These are phyloP conservation scores for Synanthedon vespiformis DNA, from an alignment of 2,888 invertebrate species.

Conservation along the genomic window DNA sequence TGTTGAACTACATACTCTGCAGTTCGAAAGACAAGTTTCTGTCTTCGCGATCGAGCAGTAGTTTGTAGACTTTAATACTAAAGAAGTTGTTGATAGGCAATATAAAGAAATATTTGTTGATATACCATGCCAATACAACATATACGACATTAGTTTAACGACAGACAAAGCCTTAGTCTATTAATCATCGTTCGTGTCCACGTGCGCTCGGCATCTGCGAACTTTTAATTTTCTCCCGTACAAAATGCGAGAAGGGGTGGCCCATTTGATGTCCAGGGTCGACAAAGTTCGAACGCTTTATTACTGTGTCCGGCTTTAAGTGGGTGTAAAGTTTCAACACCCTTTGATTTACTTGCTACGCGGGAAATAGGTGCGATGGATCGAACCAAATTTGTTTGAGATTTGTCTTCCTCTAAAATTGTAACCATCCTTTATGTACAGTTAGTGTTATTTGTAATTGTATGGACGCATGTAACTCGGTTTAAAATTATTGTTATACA, in stretches of 20 bases:
- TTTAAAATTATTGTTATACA: constrained; percentile 1
- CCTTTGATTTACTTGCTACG: constrained; percentile 68
- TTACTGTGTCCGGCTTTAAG: constrained; percentile 71
- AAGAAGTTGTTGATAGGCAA: background rate
- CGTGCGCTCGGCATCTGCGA: constrained; percentile 35
- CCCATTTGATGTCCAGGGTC: constrained; percentile 33
- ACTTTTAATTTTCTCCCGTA: constrained; percentile 59
- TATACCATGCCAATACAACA: background rate
- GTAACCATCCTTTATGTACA: constrained; percentile 27
- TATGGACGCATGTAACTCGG: background rate
- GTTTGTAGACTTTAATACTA: constrained; percentile 31
- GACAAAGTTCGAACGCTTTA: constrained; percentile 68
- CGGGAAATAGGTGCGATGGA: constrained; percentile 52
- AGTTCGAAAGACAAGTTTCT: constrained; percentile 26
- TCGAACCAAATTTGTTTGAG: constrained; percentile 46
- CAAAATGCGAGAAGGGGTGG: constrained; percentile 58
- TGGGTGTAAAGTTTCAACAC: constrained; percentile 72
- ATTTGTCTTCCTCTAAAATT: constrained; percentile 36
- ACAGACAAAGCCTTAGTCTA: constrained; percentile 5
- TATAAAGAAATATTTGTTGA: background rate
- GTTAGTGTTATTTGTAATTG: constrained; percentile 21
- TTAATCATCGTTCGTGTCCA: constrained; percentile 15
- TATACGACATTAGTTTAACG: constrained; percentile 3
- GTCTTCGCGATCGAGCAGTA: constrained; percentile 21
- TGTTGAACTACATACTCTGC: constrained; percentile 17